Evolutionary conservation across 2,113 vertebrate species (phyloP), one percentile per base, ranked within the genome.

Genomic region (Cryptomyrus ogoouensis): DNA sequence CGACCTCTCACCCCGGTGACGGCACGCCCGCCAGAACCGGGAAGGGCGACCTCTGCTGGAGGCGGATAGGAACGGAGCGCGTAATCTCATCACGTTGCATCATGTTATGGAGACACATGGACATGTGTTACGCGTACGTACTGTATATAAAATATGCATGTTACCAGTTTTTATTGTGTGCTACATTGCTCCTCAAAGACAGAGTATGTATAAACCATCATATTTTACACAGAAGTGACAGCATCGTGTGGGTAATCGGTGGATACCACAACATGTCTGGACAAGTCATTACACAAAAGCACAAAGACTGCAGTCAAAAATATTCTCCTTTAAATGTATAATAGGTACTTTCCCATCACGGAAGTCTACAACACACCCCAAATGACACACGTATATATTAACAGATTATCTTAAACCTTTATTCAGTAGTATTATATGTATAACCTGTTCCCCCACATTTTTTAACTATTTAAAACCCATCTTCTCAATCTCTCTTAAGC

Each of bases 1-100:
- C 85, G 91, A 94, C 93, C 94, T 90, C 89, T 94, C 80, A 94
- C 91, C 92, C 90, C 27, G 21, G 12, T 21, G 0, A n/a, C 1
- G 7, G 13, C 24, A 17, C 52, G n/a, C 50, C 3, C 35, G 74
- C 31, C 35, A 15, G 35, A 17, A 4, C 13, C 13, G 74, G 35
- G 21, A 9, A 56, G 13, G 21, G 91, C 90, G 94, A 39, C 94
- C 88, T 62, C 93, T 92, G 24, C 89, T 70, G 93, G 27, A 24
- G 83, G 83, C 39, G 74, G 74, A 42, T 42, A 19, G 74, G 35
- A 77, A 77, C 13, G 70, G 70, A 19, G 35, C 74, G 15, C 74
- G 4, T 80, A 42, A 15, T 9, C 35, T 15, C 6, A 80, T 19
- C 35, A 1, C 17, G 10, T 31, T 13, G n/a, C 2, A 70, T 27